Evolutionary conservation across 2,888 invertebrate species (phyloP).

Genomic region (Hirtodrosophila trivittata): DNA sequence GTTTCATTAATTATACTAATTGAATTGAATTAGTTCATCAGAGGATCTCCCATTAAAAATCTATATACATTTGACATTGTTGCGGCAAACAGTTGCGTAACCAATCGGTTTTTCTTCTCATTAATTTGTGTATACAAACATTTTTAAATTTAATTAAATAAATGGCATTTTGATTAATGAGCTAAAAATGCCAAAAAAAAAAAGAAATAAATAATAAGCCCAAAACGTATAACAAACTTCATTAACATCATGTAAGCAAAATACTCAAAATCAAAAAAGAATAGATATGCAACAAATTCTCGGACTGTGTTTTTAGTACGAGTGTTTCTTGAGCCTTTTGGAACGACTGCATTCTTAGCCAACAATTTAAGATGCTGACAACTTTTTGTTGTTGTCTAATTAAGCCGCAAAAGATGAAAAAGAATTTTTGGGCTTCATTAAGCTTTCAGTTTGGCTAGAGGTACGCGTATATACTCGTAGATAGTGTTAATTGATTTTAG

Average conservation of each 20-base stretch:
- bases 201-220: neutral
- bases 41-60: too few relatives aligned
- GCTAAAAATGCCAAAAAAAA: slow-evolving; percentile 53
- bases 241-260: slow-evolving; percentile 51
- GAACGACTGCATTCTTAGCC: slow-evolving; percentile 63
- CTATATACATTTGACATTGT: too few relatives aligned
- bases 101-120: too few relatives aligned
- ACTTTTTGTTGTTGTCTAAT: slow-evolving; percentile 60
- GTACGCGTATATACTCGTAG: slow-evolving; percentile 15
- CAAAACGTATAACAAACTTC: slow-evolving; percentile 25
- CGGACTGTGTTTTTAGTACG: slow-evolving; percentile 31
- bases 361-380: slow-evolving; percentile 33
- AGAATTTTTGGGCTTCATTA: slow-evolving; percentile 66
- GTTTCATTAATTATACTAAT: too few relatives aligned
- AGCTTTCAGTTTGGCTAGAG: slow-evolving; percentile 23
- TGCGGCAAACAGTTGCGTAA: too few relatives aligned
- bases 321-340: slow-evolving; percentile 36
- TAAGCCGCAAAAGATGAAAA: slow-evolving; percentile 65
- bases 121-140: too few relatives aligned
- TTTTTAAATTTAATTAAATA: slow-evolving; percentile 62
- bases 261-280: slow-evolving; percentile 17
- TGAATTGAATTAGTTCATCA: too few relatives aligned
- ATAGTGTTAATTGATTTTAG: slow-evolving; percentile 55
- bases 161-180: slow-evolving; percentile 69
- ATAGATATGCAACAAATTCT: slow-evolving; percentile 22